These are phyloP conservation scores for Neoaliturus tenellus DNA, from an alignment of 2,888 invertebrate genomes.

Conservation along the genomic window DNA sequence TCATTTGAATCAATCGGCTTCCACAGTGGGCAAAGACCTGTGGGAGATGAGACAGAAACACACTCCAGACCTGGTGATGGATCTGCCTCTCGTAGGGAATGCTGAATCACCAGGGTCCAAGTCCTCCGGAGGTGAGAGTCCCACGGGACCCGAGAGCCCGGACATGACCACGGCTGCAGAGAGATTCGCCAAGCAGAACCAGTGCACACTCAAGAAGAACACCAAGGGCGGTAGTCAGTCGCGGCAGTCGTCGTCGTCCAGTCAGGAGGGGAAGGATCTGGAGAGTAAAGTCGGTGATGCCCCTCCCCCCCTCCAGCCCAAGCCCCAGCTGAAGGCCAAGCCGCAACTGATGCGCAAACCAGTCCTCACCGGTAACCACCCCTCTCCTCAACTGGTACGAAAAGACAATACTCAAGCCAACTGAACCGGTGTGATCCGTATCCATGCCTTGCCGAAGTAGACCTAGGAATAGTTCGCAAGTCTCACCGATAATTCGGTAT, in stretches of 20 bases:
- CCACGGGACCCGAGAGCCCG: conserved; percentile 75
- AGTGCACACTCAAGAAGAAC: conserved; percentile 85
- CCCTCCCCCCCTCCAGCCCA: conserved; percentile 69
- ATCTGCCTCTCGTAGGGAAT: conserved; percentile 78
- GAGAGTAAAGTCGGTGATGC: conserved; percentile 60
- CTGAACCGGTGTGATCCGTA: conserved; percentile 7
- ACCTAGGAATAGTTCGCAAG: conserved; percentile 8
- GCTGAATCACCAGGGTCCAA: conserved; percentile 55
- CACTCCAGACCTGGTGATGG: conserved; percentile 90
- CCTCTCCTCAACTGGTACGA: conserved; percentile 55
- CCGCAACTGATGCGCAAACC: conserved; percentile 80
- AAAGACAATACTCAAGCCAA: conserved; percentile 54
- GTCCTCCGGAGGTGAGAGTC: conserved; percentile 53
- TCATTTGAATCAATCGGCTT: conserved; percentile 65
- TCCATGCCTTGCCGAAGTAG: conserved; percentile 33
- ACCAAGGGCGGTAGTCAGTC: conserved; percentile 71
- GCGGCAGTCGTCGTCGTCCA: conserved; percentile 49
- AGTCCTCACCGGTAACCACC: conserved; percentile 46
- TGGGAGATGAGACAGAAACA: conserved; percentile 75
- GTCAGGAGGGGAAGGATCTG: conserved; percentile 42
- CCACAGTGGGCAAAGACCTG: conserved; percentile 67
- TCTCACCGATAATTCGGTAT: background rate
- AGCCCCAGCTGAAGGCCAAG: conserved; percentile 87
- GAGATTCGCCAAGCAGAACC: conserved; percentile 86
- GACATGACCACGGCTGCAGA: conserved; percentile 86